Evolutionary conservation across 2,888 invertebrate genomes (phyloP), one percentile per base, ranked within the genome.

Genomic region (Catonia carolina): DNA sequence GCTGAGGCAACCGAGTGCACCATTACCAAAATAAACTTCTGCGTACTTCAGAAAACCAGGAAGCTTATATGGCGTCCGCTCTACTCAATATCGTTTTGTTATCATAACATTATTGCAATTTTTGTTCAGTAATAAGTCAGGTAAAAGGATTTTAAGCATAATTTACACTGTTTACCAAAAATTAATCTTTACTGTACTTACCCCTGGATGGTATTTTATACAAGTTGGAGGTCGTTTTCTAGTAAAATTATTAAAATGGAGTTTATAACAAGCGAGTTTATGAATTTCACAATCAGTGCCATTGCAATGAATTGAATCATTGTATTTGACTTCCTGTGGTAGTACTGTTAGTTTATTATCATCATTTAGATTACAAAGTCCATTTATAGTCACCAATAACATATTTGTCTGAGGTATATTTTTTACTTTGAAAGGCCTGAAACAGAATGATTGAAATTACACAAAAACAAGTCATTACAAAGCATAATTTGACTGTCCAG

Each of bases 381-480:
- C 67, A 67, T 88, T 83, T n/a, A 89, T 81, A 15, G 88, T 86
- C 45, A 91, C 74, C 67, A 91, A 75, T 57, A 92, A 74, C 74
- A 91, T 78, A 70, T 90, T 91, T 53, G 86, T 89, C 63, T 81
- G 80, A 59, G 85, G 84, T 58, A 91, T 86, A 39, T 82, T 78
- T 63, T 86, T 81, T 1, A 83, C 84, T 62, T 86, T 82, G 72
- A 85, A 89, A 18, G 85, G 84, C 67, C 84, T 74, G 59, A 18
- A 66, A 64, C 14, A 17, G 37, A 58, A 55, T 10, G 45, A 22
- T 22, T 53, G 10, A 12, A 51, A 56, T 36, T 54, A 35, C 50
- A 20, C 33, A 4, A 33, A 33, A n/a, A n/a, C n/a, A n/a, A n/a
- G n/a, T n/a, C n/a, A n/a, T 33, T 33, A 7, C 7, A 33, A 33